These are phyloP conservation scores for Atta colombica DNA, from an alignment of 1,140 invertebrate genomes.

Conservation along the genomic window DNA sequence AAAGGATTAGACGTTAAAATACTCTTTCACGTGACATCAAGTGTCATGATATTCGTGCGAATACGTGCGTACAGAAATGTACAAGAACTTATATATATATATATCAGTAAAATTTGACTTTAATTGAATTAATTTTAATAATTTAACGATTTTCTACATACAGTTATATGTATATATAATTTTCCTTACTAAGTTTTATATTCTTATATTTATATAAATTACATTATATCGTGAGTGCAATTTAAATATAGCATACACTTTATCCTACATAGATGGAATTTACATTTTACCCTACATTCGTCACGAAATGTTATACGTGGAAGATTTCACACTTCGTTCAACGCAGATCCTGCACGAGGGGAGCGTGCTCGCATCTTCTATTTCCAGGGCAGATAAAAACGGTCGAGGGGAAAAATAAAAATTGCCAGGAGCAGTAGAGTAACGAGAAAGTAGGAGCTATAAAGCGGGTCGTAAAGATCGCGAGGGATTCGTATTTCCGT, in stretches of 20 bases:
- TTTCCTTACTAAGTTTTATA: not conserved
- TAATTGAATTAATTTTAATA: not conserved
- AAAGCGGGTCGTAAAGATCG: slow-evolving; percentile 48
- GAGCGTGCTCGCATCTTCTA: not conserved
- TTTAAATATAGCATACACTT: not conserved
- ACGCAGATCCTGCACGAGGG: not conserved
- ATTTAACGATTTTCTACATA: not conserved
- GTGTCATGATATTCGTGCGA: not conserved
- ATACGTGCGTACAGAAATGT: not conserved
- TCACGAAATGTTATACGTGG: slow-evolving; percentile 7
- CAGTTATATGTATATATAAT: not conserved
- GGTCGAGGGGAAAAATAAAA: slow-evolving; percentile 45
- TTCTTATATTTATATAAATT: not conserved
- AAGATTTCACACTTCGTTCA: slow-evolving; percentile 41
- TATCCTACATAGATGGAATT: not conserved
- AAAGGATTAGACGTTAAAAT: slow-evolving; percentile 12
- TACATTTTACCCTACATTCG: slow-evolving; percentile 12
- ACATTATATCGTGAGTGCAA: not conserved
- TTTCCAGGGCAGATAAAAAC: slow-evolving; percentile 34
- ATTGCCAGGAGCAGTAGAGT: not conserved
- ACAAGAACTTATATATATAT: not conserved
- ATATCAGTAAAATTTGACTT: not conserved
- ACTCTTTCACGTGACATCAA: slow-evolving; percentile 17
- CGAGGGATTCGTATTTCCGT: slow-evolving; percentile 12
- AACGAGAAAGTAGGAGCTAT: slow-evolving; percentile 29